Evolutionary conservation across 1,140 invertebrate genomes (phyloP).

Genomic region (Probaryconus sp.): DNA sequence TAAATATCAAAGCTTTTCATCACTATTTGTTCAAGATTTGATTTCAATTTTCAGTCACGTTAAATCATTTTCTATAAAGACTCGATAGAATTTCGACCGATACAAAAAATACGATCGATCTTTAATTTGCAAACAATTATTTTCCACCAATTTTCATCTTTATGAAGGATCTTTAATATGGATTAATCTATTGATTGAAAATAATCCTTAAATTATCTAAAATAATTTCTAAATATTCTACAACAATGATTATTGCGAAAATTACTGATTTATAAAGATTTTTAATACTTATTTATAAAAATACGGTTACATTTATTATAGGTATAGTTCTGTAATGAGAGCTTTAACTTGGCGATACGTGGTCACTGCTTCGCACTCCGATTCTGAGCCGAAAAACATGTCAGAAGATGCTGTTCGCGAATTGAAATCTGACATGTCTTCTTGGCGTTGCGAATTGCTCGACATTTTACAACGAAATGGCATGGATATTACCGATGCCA

Average conservation of each 20-base stretch:
- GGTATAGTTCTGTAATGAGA: slow-evolving; percentile 88
- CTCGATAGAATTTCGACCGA: neutral
- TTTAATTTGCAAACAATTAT: too few species aligned
- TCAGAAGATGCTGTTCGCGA: slow-evolving; percentile 96
- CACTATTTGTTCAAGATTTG: slow-evolving; percentile 10
- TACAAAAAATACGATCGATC: too few species aligned
- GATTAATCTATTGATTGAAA: too few species aligned
- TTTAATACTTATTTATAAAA: neutral
- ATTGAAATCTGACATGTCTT: slow-evolving; percentile 91
- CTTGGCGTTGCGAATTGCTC: slow-evolving; percentile 89
- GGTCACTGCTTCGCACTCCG: slow-evolving; percentile 84
- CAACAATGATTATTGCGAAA: too few species aligned
- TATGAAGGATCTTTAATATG: too few species aligned
- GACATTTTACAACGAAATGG: slow-evolving; percentile 89
- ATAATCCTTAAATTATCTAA: too few species aligned
- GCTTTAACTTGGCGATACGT: slow-evolving; percentile 92
- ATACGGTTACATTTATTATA: slow-evolving; percentile 50
- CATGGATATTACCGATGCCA: slow-evolving; percentile 85
- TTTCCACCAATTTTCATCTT: too few species aligned
- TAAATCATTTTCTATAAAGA: slow-evolving; percentile 13
- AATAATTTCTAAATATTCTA: too few species aligned
- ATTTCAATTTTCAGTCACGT: slow-evolving; percentile 17
- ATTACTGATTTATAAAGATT: too few species aligned
- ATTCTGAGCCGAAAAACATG: slow-evolving; percentile 86
- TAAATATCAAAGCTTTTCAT: slow-evolving; percentile 18